Percentiles rank a stretch among this genome's conserved stretches.
These are phyloP conservation scores for Lycaon pictus DNA, from an alignment of 2,113 vertebrate genomes.

Conservation along the genomic window DNA sequence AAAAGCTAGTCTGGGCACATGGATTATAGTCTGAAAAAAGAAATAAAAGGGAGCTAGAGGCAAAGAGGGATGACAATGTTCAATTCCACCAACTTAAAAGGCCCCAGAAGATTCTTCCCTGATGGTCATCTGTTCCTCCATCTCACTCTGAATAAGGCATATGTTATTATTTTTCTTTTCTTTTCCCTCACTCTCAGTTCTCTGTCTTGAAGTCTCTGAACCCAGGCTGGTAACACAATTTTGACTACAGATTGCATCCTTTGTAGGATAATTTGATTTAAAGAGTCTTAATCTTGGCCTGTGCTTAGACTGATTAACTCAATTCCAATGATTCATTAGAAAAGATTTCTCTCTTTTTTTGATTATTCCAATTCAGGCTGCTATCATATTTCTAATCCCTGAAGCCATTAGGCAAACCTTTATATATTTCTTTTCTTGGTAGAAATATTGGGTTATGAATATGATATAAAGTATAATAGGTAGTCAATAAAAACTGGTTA, in stretches of 20 bases:
- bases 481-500: constrained; percentile 18
- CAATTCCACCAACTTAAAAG: background rate
- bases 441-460: constrained; percentile 8
- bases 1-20: background rate
- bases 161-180: background rate
- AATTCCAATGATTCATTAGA: background rate
- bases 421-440: background rate
- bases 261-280: background rate
- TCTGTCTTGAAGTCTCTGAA: background rate
- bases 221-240: background rate
- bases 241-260: background rate
- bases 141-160: background rate
- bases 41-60: background rate
- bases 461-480: background rate
- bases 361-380: background rate
- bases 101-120: background rate
- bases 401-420: background rate
- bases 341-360: background rate
- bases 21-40: background rate
- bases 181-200: background rate
- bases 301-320: background rate
- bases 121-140: background rate
- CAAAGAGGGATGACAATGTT: background rate
- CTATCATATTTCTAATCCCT: background rate
- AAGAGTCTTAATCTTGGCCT: background rate